Base-by-base conservation (phyloP, 2,113 vertebrate species). In the Scatophagus argus region DNA sequence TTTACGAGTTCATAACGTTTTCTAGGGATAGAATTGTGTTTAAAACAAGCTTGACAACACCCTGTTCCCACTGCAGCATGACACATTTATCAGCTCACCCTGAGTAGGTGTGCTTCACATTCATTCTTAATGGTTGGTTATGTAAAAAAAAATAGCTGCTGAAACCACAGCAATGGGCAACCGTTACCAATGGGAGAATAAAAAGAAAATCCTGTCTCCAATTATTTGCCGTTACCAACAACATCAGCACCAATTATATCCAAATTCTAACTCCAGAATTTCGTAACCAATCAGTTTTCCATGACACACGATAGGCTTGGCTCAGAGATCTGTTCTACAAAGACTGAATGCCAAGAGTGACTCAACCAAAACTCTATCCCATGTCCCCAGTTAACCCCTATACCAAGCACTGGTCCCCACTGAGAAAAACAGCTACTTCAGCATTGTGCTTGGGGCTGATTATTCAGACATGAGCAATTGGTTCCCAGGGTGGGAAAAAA, bases 241-340 rank as follows among this genome's bases (percentile, higher is more conserved):
- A 61, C 62, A 66, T 55, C 58, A 34, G 14, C 29, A n/a, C 47
- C 54, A 17, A 58, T 54, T 25, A 5, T 29, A 46, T 79, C 62
- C 52, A 81, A 63, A 66, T 67, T 59, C 34, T 76, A 62, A 72
- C 34, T 47, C 56, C 70, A 66, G 54, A 12, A 61, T 74, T 72
- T 87, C 60, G 61, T 62, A 76, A 81, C 64, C 54, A 75, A 55
- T 72, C 56, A 13, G n/a, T 76, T 73, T 65, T 76, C 49, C 49
- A 56, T 61, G 44, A 86, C 59, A 79, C n/a, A 41, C 52, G 31
- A 43, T 23, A 41, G 36, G 81, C 43, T 75, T 82, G 84, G 69
- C 70, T n/a, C 21, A 31, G 55, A 6, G 32, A 17, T 7, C 8
- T 29, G 64, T 34, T 70, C 13, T 44, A 67, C 58, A 58, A 31